These are phyloP conservation scores for Onychostruthus taczanowskii DNA, from an alignment of 2,113 vertebrate species.

Conservation along the genomic window DNA sequence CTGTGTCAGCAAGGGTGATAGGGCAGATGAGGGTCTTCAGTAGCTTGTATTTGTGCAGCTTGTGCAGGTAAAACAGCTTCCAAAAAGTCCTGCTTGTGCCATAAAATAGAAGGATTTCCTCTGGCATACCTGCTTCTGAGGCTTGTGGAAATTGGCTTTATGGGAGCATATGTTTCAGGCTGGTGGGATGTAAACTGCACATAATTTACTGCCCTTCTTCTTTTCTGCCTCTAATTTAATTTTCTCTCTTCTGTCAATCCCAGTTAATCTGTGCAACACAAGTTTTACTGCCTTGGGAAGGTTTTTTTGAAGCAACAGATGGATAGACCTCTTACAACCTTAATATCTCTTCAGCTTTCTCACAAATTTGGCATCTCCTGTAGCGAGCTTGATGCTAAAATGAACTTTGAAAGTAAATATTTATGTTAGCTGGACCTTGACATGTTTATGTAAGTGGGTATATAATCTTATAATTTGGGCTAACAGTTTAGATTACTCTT, in stretches of 20 bases:
- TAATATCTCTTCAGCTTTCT: slow-evolving; percentile 7
- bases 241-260: slow-evolving; percentile 18
- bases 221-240: slow-evolving; percentile 22
- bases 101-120: neutral
- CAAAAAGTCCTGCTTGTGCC: neutral
- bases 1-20: neutral
- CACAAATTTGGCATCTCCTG: neutral
- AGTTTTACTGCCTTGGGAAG: slow-evolving; percentile 11
- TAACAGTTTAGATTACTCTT: slow-evolving; percentile 61
- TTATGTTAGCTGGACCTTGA: slow-evolving; percentile 11
- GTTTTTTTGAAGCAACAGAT: neutral
- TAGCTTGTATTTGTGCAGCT: slow-evolving; percentile 33
- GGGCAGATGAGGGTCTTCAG: neutral
- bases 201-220: neutral
- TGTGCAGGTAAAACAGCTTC: neutral
- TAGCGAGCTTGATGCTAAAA: neutral
- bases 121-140: neutral
- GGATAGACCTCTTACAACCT: neutral
- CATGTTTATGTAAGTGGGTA: slow-evolving; percentile 33
- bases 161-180: neutral
- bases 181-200: neutral
- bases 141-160: neutral
- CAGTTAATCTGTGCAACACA: neutral
- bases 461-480: slow-evolving; percentile 53
- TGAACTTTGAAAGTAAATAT: slow-evolving; percentile 53